phyloP scores from a whole-genome alignment of 2,113 vertebrate genomes.

The Peromyscus leucopus region DNA sequence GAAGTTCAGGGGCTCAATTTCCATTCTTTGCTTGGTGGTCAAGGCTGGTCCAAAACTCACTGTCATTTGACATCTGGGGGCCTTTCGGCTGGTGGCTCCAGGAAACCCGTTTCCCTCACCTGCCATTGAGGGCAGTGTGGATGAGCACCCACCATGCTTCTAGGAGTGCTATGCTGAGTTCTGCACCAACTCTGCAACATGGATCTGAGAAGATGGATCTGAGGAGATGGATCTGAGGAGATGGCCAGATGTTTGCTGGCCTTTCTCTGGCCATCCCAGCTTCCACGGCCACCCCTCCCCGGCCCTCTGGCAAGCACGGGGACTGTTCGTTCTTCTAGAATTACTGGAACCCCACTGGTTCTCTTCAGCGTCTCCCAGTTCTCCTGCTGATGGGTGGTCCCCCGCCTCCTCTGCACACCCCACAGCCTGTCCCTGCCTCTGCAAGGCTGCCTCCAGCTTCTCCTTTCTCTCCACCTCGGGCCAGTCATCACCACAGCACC shows the following conservation, averaged over 20 bases:
- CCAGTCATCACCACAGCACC: neutral
- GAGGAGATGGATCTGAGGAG: too few species aligned
- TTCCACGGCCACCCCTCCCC: neutral
- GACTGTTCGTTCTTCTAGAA: slow-evolving; percentile 54
- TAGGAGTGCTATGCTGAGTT: neutral
- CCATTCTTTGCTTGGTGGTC: neutral
- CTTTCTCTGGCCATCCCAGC: neutral
- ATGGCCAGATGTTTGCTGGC: too few species aligned
- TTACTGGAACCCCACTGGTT: slow-evolving; percentile 62
- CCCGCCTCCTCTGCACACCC: neutral
- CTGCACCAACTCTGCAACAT: accelerated
- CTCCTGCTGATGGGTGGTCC: neutral
- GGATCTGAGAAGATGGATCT: too few species aligned
- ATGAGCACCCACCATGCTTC: neutral
- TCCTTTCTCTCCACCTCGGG: neutral
- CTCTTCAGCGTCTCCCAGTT: neutral
- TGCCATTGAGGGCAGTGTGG: neutral
- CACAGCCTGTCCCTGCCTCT: neutral
- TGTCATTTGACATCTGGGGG: neutral
- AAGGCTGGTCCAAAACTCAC: neutral
- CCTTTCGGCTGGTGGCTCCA: neutral
- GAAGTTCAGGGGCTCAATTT: neutral
- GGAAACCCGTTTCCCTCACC: neutral
- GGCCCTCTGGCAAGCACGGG: slow-evolving; percentile 26
- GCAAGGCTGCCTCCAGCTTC: neutral